Base-by-base conservation (phyloP, 2,797 vertebrate genomes). In the Valencia hispanica region DNA sequence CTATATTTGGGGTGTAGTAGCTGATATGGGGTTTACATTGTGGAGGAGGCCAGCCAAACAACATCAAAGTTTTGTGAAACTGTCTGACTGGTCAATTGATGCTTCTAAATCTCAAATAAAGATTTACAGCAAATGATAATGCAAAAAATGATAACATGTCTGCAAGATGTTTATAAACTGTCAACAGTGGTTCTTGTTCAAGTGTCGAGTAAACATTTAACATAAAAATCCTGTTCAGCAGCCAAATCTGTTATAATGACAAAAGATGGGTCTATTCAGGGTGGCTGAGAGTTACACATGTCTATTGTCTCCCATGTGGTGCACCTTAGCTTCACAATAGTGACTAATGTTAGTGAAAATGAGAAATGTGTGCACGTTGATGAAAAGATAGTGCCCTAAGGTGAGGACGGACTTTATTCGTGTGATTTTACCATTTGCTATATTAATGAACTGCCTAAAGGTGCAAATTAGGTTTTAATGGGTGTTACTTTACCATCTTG, bases 401-500 rank as follows among this genome's bases (percentile, higher is more conserved):
- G 97, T 97, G 96, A 96, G 94, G 92, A 92, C 92, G 87, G 94
- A 89, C 91, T 91, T 94, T 96, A 97, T 96, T 95, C 93, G 95
- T 76, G 73, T 92, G 94, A 94, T 95, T 96, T 93, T 94, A 92
- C 96, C 92, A 94, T 95, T 94, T 91, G 92, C 95, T 96, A 96
- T 96, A 97, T 96, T 99, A 99, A 99, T 98, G 97, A 98, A 97
- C 95, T 96, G 97, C 97, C 97, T 97, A 94, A 91, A 97, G 97
- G 97, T 98, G 97, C 96, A 97, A 98, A 99, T 97, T 95, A 96
- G 94, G 91, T 97, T 97, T 96, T 99, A 98, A 98, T 97, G 97
- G 97, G 97, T 98, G 97, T 97, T 97, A 97, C 96, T 97, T 97
- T 96, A 94, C 93, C 75, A 93, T 93, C 94, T 88, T 80, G 59